These are phyloP conservation scores for Romanogobio albipinnatus DNA, from an alignment of 2,113 vertebrate species.

Conservation along the genomic window DNA sequence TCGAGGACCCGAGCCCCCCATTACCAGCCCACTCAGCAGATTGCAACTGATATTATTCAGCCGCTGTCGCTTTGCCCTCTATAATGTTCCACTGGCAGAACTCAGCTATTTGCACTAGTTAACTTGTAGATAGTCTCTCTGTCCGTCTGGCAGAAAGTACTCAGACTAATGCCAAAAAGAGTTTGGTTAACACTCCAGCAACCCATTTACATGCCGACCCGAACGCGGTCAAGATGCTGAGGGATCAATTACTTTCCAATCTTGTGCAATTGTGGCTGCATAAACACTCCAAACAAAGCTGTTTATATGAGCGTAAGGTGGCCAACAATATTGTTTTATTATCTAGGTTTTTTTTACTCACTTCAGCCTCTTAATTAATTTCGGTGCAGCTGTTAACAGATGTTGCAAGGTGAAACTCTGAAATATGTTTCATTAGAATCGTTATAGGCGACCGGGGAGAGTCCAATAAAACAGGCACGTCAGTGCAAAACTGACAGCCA, in stretches of 20 bases:
- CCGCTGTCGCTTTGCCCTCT: conserved; percentile 21
- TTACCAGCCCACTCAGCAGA: conserved; percentile 51
- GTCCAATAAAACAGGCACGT: conserved; percentile 61
- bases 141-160: background rate
- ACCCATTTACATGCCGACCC: background rate
- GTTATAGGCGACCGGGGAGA: conserved; percentile 56
- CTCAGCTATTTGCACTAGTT: background rate
- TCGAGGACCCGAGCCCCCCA: conserved; percentile 26
- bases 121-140: conserved; percentile 10
- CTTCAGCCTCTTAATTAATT: conserved; percentile 64
- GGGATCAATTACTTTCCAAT: conserved; percentile 68
- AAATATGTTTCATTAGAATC: conserved; percentile 65
- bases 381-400: conserved; percentile 67
- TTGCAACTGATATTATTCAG: conserved; percentile 54
- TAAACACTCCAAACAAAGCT: conserved; percentile 57
- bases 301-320: conserved; percentile 41
- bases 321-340: conserved; percentile 41
- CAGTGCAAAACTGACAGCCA: conserved; percentile 55
- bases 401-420: conserved; percentile 54
- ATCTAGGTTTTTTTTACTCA: conserved; percentile 9
- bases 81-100: conserved; percentile 11
- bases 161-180: background rate
- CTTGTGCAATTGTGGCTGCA: conserved; percentile 63
- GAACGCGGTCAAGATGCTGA: conserved; percentile 58
- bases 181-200: conserved; percentile 16